Conservation (phyloP, 2,113 vertebrate genomes). For the Camelus dromedarius region DNA sequence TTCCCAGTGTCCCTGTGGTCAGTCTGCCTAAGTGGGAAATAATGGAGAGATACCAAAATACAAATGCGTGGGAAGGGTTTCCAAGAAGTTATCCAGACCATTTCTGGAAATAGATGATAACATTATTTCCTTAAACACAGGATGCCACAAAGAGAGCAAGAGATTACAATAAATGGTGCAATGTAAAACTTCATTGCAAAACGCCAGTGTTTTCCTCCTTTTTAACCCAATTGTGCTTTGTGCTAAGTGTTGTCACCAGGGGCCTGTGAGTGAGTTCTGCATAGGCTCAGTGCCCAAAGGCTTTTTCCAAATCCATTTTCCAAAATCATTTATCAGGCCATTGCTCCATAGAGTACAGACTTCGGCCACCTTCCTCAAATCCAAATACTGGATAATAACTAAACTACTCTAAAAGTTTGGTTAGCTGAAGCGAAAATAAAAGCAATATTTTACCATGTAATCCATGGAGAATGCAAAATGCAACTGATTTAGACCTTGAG, state of each 20-base stretch:
- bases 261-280: not conserved
- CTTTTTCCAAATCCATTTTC: constrained; percentile 75
- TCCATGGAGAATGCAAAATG: not conserved
- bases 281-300: constrained; percentile 14
- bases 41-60: constrained; percentile 77
- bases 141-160: constrained; percentile 69
- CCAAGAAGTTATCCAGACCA: constrained; percentile 84
- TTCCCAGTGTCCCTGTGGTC: constrained; percentile 67
- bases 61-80: constrained; percentile 85
- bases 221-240: constrained; percentile 39
- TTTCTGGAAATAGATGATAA: constrained; percentile 87
- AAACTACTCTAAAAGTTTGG: not conserved
- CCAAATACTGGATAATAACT: constrained; percentile 72
- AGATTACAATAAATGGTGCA: constrained; percentile 79
- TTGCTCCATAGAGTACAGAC: constrained; percentile 59
- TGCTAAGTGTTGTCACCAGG: not conserved
- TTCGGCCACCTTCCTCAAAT: constrained; percentile 79
- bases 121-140: constrained; percentile 85
- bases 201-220: constrained; percentile 35
- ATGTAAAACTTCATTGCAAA: constrained; percentile 70
- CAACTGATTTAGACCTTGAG: constrained; percentile 8
- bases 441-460: not conserved
- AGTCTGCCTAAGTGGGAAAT: constrained; percentile 82
- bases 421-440: not conserved
- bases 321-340: constrained; percentile 47